These are phyloP conservation scores for Rhadina sibilatrix DNA, from an alignment of 2,113 vertebrate species.

Conservation along the genomic window DNA sequence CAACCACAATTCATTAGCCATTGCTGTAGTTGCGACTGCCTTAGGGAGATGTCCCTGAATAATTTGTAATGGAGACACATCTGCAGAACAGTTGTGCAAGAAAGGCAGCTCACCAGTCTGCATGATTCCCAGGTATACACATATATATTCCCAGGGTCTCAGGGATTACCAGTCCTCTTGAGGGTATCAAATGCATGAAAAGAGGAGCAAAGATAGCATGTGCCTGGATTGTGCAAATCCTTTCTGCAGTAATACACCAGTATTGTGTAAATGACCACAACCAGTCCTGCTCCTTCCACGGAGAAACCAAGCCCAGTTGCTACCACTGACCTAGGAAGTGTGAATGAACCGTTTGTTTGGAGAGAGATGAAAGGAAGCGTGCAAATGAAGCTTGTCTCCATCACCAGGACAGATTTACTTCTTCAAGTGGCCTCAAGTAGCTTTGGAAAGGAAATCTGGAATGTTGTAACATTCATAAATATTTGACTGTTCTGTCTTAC, in stretches of 20 bases:
- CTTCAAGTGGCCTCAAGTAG: slow-evolving; percentile 66
- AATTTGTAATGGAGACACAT: not conserved
- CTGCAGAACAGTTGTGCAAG: not conserved
- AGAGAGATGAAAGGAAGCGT: slow-evolving; percentile 54
- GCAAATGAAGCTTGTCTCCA: slow-evolving; percentile 65
- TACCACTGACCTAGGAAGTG: slow-evolving; percentile 58
- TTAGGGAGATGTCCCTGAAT: not conserved
- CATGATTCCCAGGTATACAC: not conserved
- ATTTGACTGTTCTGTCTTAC: slow-evolving; percentile 68
- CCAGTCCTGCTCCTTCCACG: not conserved
- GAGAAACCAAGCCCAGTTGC: not conserved
- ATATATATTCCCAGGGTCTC: not conserved
- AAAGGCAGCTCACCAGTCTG: not conserved
- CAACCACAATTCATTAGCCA: not conserved
- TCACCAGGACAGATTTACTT: slow-evolving; percentile 66
- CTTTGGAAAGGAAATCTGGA: slow-evolving; percentile 66
- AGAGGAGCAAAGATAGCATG: not conserved
- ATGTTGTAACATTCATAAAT: slow-evolving; percentile 64
- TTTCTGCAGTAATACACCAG: not conserved
- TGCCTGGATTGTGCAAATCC: not conserved
- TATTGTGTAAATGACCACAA: not conserved
- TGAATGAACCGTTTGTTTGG: slow-evolving; percentile 60
- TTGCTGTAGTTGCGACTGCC: not conserved
- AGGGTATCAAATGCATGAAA: not conserved
- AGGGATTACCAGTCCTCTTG: not conserved